These are phyloP conservation scores for Crenichthys baileyi DNA, from an alignment of 2,797 vertebrate genomes.

Conservation along the genomic window DNA sequence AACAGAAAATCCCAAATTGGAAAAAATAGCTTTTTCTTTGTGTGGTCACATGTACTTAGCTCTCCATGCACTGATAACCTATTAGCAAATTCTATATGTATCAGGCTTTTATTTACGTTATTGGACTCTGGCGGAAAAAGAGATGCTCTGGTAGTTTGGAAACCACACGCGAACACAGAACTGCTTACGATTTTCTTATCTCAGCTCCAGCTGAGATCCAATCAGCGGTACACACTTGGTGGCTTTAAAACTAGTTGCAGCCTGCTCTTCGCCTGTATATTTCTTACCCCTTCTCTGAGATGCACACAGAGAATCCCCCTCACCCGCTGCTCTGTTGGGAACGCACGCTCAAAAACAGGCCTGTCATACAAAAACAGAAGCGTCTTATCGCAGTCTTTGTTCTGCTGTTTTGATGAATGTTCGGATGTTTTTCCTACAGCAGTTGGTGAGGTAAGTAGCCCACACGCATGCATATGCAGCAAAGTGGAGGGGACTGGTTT, in stretches of 20 bases:
- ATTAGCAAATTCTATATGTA: not conserved
- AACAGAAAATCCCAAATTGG: not conserved
- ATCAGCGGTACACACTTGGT: conserved; percentile 59
- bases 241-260: conserved; percentile 55
- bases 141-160: conserved; percentile 42
- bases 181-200: conserved; percentile 50
- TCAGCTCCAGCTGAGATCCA: conserved; percentile 32
- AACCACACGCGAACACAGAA: conserved; percentile 29
- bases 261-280: conserved; percentile 54
- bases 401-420: conserved; percentile 75
- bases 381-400: conserved; percentile 73
- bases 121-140: conserved; percentile 34
- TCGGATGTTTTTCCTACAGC: conserved; percentile 80
- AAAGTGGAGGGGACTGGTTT: conserved; percentile 61
- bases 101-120: conserved; percentile 53
- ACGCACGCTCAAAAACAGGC: conserved; percentile 52
- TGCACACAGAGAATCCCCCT: conserved; percentile 14
- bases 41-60: not conserved
- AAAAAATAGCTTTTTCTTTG: not conserved
- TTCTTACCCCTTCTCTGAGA: conserved; percentile 12
- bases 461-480: conserved; percentile 56
- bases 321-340: conserved; percentile 15
- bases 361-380: conserved; percentile 54
- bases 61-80: not conserved
- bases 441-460: conserved; percentile 72